Base-by-base conservation (phyloP, 2,888 invertebrate genomes). In the Clitarchus hookeri region DNA sequence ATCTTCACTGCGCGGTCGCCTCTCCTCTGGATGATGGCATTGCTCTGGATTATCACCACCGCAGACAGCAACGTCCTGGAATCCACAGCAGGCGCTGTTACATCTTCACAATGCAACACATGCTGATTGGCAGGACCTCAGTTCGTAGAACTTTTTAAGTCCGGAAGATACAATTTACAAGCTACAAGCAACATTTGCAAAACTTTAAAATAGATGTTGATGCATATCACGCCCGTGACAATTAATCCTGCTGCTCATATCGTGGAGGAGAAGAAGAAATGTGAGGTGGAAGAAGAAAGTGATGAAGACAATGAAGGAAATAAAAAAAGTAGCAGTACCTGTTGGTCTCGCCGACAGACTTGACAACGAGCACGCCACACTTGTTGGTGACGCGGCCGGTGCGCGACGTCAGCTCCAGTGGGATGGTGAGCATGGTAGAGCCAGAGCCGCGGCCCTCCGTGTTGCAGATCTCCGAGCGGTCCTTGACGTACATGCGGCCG, bases 1-100 rank as follows among this genome's bases (percentile, higher is more conserved):
- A 96, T 95, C 89, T 95, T 95, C 86, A 97, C 94, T 89, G 96
- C 94, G 87, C 97, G 94, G 91, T 97, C 97, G 0, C 96, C 96
- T 87, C 96, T 95, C 25, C 96, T 95, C 91, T 97, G 97, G 87
- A 97, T 96, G 88, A 97, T 94, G 0, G 95, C 94, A 91, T 97
- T 97, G 91, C 96, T 96, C 91, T 97, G 97, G 85, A 97, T 94
- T 89, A 97, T 95, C 89, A 97, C 93, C 90, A 96, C 94, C 44
- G 95, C 95, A 90, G 95, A 95, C 82, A 96, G 94, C 90, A 96
- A 93, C 6, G 95, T 96, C 90, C 96, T 96, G 89, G 16, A 89
- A 90, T 36, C 83, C 13, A 54, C n/a, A 36, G 36, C 25, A 80
- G 44, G 8, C 8, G 53, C 53, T 44, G 54, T 65, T 26, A 84